These are phyloP conservation scores for Vanessa cardui DNA, from an alignment of 2,888 invertebrate species.

Conservation along the genomic window DNA sequence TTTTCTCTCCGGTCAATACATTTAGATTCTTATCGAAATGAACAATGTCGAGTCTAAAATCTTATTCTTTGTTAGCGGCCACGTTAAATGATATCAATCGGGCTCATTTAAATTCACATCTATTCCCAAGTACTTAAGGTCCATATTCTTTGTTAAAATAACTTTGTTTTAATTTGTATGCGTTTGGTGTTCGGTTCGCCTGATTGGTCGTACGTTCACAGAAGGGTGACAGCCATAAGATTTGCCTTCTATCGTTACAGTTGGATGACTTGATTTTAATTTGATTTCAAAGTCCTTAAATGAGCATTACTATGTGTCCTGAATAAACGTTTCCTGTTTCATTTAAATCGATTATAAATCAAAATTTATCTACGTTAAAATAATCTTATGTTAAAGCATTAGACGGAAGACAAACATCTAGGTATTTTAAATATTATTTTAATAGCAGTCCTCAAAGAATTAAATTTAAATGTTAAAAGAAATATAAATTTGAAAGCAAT, in stretches of 20 bases:
- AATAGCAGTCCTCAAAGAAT: too few species aligned
- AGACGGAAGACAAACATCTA: too few species aligned
- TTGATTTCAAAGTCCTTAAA: conserved; percentile 52
- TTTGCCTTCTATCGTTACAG: conserved; percentile 67
- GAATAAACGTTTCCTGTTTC: conserved; percentile 37
- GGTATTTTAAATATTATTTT: too few species aligned
- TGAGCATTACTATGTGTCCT: conserved; percentile 38
- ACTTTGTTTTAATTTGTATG: conserved; percentile 64
- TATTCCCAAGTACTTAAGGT: conserved; percentile 40
- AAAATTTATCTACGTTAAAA: not conserved
- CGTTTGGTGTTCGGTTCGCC: conserved; percentile 57
- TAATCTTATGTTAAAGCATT: too few species aligned
- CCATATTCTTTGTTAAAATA: conserved; percentile 24
- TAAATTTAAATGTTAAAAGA: too few species aligned
- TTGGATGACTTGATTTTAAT: conserved; percentile 65
- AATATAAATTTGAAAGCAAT: not conserved
- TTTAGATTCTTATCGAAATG: conserved; percentile 46
- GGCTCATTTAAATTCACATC: conserved; percentile 40
- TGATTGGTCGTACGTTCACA: conserved; percentile 70
- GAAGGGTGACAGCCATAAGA: conserved; percentile 62
- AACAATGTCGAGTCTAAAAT: conserved; percentile 45
- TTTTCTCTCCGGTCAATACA: conserved; percentile 43
- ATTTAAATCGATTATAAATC: conserved; percentile 19
- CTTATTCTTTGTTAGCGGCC: conserved; percentile 42
- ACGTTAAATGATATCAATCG: conserved; percentile 31